Conservation (phyloP, 92 coral and sea anemone species). For the Palythoa grandiflora region DNA sequence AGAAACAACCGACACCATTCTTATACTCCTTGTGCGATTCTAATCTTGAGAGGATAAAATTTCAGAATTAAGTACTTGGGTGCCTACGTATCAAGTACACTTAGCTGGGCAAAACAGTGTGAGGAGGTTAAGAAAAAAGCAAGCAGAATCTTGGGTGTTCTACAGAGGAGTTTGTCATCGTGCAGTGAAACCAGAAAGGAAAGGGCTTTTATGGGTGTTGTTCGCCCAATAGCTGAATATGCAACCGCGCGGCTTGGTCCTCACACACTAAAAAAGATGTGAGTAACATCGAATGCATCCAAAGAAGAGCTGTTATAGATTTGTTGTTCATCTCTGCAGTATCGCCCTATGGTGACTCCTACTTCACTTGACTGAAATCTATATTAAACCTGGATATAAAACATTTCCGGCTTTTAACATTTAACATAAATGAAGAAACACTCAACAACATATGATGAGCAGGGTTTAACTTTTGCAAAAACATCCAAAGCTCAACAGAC, state of each 20-base stretch:
- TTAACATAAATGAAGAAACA: no score
- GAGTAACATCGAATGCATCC: neutral
- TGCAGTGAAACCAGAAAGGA: slow-evolving; percentile 1
- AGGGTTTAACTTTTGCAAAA: no score
- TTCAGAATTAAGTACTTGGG: neutral
- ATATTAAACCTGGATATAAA: no score
- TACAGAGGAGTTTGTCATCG: neutral
- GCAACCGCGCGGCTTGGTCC: neutral
- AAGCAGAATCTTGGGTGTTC: neutral
- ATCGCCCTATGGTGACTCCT: no score
- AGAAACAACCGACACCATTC: neutral
- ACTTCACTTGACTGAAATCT: no score
- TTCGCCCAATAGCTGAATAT: neutral
- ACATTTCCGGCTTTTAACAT: no score
- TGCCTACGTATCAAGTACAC: no score
- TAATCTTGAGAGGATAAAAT: neutral
- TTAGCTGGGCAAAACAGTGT: no score
- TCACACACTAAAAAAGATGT: neutral
- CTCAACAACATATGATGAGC: no score
- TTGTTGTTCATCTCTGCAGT: no score
- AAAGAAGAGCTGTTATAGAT: neutral
- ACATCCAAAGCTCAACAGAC: no score
- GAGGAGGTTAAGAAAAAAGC: slow-evolving; percentile 22
- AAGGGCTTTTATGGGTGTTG: neutral
- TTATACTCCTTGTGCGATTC: neutral